These are phyloP conservation scores for Littorina saxatilis DNA, from an alignment of 1,140 invertebrate species.

Conservation along the genomic window DNA sequence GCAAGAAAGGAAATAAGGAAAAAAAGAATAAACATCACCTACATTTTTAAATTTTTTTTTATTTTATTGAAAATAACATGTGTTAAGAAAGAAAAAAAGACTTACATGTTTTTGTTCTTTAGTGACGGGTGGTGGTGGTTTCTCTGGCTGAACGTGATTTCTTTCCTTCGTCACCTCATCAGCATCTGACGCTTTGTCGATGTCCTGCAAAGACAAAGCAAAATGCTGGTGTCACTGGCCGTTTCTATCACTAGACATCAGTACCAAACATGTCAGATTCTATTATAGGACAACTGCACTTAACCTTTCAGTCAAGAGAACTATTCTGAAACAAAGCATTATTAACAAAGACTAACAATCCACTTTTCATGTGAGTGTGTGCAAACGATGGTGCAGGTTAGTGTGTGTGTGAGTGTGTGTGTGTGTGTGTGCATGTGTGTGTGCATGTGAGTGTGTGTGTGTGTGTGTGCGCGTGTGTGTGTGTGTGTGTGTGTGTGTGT, in stretches of 20 bases:
- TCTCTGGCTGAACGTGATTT: slow-evolving; percentile 22
- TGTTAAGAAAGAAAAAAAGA: too few relatives aligned
- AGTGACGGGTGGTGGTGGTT: neutral
- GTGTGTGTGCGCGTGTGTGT: neutral
- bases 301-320: too few relatives aligned
- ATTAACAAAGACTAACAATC: too few relatives aligned
- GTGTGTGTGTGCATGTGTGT: neutral
- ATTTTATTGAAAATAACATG: too few relatives aligned
- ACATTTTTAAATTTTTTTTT: too few relatives aligned
- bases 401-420: slow-evolving; percentile 12
- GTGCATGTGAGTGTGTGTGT: neutral
- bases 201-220: neutral
- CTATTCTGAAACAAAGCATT: too few relatives aligned
- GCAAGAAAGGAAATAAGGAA: too few relatives aligned
- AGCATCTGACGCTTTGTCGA: neutral
- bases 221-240: too few relatives aligned
- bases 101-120: slow-evolving; percentile 7
- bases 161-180: neutral
- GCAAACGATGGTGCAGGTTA: neutral
- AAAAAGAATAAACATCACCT: too few relatives aligned
- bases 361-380: slow-evolving; percentile 1
- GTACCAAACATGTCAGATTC: too few relatives aligned
- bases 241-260: too few relatives aligned
- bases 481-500: neutral
- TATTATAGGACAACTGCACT: too few relatives aligned